phyloP scores from a whole-genome alignment of 2,797 vertebrate genomes.

The Odontamblyopus lacepedii region DNA sequence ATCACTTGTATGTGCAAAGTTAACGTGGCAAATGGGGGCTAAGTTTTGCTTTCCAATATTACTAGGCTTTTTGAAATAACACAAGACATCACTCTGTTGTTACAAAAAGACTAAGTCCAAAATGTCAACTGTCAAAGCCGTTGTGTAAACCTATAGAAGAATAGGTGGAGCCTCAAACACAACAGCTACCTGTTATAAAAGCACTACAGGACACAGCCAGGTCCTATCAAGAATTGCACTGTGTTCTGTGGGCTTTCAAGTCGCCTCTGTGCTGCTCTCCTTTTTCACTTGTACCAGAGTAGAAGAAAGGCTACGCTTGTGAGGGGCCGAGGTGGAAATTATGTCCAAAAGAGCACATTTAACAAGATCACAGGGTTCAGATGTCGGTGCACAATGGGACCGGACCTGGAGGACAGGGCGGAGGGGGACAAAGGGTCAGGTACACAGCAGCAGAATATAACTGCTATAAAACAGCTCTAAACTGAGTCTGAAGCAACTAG shows the following conservation, averaged over 20 bases:
- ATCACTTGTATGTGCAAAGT: not conserved
- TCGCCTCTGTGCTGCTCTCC: conserved; percentile 25
- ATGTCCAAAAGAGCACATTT: conserved; percentile 66
- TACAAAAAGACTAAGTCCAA: not conserved
- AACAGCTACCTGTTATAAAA: conserved; percentile 24
- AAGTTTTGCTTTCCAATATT: not conserved
- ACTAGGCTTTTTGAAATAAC: not conserved
- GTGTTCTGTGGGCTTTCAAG: conserved; percentile 25
- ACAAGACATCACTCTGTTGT: not conserved
- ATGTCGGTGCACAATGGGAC: conserved; percentile 60
- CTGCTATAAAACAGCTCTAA: not conserved
- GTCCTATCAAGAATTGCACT: conserved; percentile 4
- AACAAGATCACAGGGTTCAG: conserved; percentile 70
- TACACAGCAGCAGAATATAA: conserved; percentile 55
- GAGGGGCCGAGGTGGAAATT: conserved; percentile 42
- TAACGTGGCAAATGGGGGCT: not conserved
- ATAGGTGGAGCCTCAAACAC: conserved; percentile 20
- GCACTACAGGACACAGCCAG: not conserved
- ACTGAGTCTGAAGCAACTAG: not conserved
- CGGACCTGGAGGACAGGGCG: conserved; percentile 5
- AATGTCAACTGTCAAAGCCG: not conserved
- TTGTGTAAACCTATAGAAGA: not conserved
- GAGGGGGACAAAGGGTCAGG: conserved; percentile 57
- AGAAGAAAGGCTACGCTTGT: conserved; percentile 52
- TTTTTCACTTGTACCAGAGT: conserved; percentile 16